A percentile compares a stretch with the other conserved stretches of the same genome.
phyloP scores from a whole-genome alignment of 2,113 vertebrate species.

The Stictonetta naevosa region DNA sequence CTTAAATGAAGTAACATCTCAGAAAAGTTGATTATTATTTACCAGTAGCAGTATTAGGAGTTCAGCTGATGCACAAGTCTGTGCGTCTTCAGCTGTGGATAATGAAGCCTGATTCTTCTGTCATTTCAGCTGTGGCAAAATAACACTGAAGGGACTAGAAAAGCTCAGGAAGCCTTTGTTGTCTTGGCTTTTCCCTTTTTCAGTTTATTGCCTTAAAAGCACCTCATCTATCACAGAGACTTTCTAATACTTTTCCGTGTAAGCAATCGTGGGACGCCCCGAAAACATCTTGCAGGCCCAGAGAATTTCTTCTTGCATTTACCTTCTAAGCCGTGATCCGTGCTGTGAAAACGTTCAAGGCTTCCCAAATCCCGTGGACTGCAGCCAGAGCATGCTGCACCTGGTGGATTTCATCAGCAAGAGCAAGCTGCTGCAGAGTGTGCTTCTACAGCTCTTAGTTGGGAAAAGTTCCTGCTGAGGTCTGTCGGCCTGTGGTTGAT shows the following conservation, averaged over 20 bases:
- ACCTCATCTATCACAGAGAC: not conserved
- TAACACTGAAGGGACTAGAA: not conserved
- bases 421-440: not conserved
- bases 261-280: accelerated
- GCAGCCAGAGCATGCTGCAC: not conserved
- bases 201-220: not conserved
- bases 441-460: not conserved
- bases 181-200: not conserved
- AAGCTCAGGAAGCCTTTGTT: not conserved
- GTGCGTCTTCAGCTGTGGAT: not conserved
- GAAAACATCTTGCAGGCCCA: accelerated
- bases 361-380: not conserved
- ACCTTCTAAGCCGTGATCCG: not conserved
- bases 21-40: not conserved
- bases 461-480: not conserved
- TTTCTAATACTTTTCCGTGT: not conserved
- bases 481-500: not conserved
- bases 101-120: not conserved
- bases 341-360: accelerated
- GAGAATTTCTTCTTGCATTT: not conserved
- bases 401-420: not conserved
- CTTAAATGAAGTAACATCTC: not conserved
- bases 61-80: not conserved
- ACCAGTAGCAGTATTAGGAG: not conserved
- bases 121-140: not conserved